Conservation (phyloP, 1,140 invertebrate species). For the Anthonomus grandis region DNA sequence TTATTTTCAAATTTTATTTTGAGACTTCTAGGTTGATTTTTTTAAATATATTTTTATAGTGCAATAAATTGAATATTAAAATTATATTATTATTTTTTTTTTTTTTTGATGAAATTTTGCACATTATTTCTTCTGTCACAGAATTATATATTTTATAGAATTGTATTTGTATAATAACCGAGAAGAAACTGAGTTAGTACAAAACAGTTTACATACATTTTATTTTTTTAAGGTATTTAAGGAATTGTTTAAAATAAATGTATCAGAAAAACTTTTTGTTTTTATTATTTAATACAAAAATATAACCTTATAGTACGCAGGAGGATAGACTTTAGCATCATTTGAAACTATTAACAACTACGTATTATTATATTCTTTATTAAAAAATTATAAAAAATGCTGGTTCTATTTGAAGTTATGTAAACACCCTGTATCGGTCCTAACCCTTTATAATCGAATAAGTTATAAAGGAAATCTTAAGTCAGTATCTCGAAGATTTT, state of each 20-base stretch:
- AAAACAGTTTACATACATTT: constrained; percentile 11
- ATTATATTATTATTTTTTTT: no score
- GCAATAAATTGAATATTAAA: no score
- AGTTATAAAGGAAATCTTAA: constrained; percentile 26
- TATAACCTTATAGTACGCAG: not conserved
- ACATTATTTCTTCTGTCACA: no score
- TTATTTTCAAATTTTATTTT: no score
- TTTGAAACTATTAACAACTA: not conserved
- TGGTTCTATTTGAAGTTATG: not conserved
- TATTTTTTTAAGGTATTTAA: constrained; percentile 8
- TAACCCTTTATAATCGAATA: not conserved
- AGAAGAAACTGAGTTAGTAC: constrained; percentile 19
- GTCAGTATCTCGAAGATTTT: constrained; percentile 29
- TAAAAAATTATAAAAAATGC: not conserved
- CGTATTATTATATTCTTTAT: not conserved
- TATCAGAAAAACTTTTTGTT: not conserved
- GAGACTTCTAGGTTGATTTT: no score
- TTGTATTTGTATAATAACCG: constrained; percentile 6
- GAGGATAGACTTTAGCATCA: not conserved
- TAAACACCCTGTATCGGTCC: no score
- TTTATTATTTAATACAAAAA: not conserved
- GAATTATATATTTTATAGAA: constrained; percentile 5
- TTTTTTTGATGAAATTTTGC: no score
- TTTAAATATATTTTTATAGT: no score
- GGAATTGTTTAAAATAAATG: not conserved